Evolutionary conservation across 1,140 invertebrate species (phyloP).

Genomic region (Zaprionus capensis): DNA sequence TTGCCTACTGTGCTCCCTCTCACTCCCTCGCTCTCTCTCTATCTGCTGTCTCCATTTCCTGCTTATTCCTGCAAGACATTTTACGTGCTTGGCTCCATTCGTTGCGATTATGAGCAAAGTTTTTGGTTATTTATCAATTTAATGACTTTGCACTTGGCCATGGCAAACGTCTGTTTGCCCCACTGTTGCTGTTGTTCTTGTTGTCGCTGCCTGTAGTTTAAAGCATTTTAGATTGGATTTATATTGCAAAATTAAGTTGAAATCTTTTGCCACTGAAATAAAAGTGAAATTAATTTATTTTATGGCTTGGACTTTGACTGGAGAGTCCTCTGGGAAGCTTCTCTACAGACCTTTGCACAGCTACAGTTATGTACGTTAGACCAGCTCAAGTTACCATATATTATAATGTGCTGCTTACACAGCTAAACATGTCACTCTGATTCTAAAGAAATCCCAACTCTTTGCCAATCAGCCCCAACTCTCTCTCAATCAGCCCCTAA

Average conservation of each 20-base stretch:
- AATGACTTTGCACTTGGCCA: conserved; percentile 64
- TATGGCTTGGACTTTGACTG: conserved; percentile 36
- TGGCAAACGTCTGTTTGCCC: conserved; percentile 17
- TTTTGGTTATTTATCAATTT: conserved; percentile 80
- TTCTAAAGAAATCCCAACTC: neutral
- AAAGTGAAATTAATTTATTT: conserved; percentile 63
- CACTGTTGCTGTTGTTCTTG: conserved; percentile 17
- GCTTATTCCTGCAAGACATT: conserved; percentile 39
- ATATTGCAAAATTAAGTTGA: conserved; percentile 65
- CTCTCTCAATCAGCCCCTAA: neutral
- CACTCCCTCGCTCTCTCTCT: neutral
- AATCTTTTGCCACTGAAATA: conserved; percentile 32
- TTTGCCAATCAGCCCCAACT: neutral
- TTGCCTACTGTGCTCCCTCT: conserved; percentile 10
- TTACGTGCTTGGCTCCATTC: conserved; percentile 39
- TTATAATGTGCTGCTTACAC: neutral
- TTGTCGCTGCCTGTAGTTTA: conserved; percentile 52
- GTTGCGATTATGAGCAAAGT: conserved; percentile 79
- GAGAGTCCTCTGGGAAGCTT: neutral
- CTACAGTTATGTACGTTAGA: neutral
- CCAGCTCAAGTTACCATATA: neutral
- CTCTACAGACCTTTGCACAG: neutral
- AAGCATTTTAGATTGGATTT: conserved; percentile 72
- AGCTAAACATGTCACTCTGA: neutral
- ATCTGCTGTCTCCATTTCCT: neutral